Conservation (phyloP, 2,113 vertebrate genomes). For the Buteo buteo region DNA sequence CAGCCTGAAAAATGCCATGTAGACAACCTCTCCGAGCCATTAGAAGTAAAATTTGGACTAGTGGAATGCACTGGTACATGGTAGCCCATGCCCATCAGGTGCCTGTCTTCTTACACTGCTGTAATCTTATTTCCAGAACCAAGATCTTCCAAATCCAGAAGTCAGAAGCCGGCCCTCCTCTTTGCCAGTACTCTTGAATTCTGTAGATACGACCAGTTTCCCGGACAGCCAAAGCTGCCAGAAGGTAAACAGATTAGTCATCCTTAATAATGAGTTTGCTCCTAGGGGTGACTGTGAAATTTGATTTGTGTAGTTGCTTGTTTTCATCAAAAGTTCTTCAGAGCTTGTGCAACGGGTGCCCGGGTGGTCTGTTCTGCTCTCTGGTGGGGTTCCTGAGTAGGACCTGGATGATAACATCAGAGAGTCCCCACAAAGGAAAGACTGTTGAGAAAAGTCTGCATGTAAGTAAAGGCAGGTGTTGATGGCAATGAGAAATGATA, state of each 20-base stretch:
- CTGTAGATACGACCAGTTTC: background rate
- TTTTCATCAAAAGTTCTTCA: background rate
- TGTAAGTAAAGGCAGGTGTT: background rate
- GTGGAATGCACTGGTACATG: accelerated
- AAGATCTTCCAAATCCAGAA: background rate
- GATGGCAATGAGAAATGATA: background rate
- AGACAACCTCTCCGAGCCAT: background rate
- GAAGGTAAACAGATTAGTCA: background rate
- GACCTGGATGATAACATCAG: background rate
- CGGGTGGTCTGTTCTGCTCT: background rate
- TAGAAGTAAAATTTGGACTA: background rate
- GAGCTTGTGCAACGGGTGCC: background rate
- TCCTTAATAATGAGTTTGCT: background rate
- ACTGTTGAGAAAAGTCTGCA: background rate
- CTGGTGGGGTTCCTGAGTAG: background rate
- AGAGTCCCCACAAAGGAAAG: background rate
- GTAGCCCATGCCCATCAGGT: background rate
- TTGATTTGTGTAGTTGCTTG: background rate
- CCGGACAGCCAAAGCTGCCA: background rate
- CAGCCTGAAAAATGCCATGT: background rate
- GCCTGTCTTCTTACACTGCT: background rate
- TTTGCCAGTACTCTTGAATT: background rate
- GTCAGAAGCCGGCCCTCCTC: slow-evolving; percentile 17
- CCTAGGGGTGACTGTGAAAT: background rate
- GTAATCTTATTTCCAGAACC: background rate